Evolutionary conservation across 2,888 invertebrate genomes (phyloP), one percentile per base, ranked within the genome.

Genomic region (Cynaeus angustus): DNA sequence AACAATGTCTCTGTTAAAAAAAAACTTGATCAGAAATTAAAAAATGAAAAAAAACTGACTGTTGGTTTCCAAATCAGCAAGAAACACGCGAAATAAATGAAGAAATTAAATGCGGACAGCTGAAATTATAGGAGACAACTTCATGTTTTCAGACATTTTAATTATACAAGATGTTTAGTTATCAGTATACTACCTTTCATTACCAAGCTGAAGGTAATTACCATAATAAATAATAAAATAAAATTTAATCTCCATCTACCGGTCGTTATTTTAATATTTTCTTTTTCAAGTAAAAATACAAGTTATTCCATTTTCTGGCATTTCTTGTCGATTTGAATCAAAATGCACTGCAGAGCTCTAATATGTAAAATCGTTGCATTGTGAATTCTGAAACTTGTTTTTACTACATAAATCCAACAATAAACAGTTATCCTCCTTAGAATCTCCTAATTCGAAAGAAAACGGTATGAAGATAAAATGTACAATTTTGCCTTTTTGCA

Each of bases 401-500:
- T 12, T 13, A 12, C 3, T 12, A 6, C 10, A 41, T 12, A 10
- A 12, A 46, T 16, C 46, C 14, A 46, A 43, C 46, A 1, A 14
- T 43, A 26, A 59, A 59, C 59, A 10, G 59, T 59, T 59, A 59
- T 59, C 59, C 59, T 14, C 59, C 59, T 59, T 14, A 59, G 46
- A 46, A 26, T 30, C 59, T 58, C 41, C 59, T 48, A 45, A 45
- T 46, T 59, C n/a, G 14, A 14, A 30, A 33, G 46, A 58, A 52
- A 58, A 43, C 45, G 6, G 33, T 55, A n/a, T 9, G 43, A 43
- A 41, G 6, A 7, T 45, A 59, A 59, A 59, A 59, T 48, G 58
- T 16, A 38, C 48, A 38, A 61, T 61, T 61, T 61, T 61, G 61
- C 61, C 61, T 53, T 65, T 65, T 53, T 53, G 53, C 30, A 33